phyloP scores from a whole-genome alignment of 1,140 invertebrate species.

The Drosophila ogumai region DNA sequence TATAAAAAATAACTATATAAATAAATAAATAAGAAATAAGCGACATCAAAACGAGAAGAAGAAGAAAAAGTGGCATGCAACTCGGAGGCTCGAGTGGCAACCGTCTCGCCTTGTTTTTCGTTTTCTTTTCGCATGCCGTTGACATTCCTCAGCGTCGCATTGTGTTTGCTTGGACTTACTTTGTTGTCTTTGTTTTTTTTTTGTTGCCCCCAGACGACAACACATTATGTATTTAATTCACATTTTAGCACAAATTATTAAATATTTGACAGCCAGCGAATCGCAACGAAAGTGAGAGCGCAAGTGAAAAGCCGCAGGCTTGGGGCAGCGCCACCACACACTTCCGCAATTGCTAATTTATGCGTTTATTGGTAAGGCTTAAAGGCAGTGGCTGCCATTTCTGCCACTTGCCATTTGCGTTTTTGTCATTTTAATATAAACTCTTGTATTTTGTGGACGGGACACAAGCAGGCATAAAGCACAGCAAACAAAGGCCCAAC shows the following conservation, averaged over 20 bases:
- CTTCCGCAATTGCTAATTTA: slow-evolving; percentile 77
- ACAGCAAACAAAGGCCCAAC: slow-evolving; percentile 41
- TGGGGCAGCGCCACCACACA: slow-evolving; percentile 20
- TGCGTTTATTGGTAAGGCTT: slow-evolving; percentile 70
- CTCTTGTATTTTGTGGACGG: slow-evolving; percentile 54
- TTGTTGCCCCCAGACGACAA: slow-evolving; percentile 8
- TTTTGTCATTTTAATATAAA: slow-evolving; percentile 70
- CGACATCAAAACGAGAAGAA: not conserved
- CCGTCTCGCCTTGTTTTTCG: slow-evolving; percentile 44
- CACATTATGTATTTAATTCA: slow-evolving; percentile 75
- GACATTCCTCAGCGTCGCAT: slow-evolving; percentile 70
- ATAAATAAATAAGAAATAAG: slow-evolving; percentile 16
- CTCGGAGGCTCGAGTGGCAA: slow-evolving; percentile 2
- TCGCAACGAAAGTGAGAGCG: slow-evolving; percentile 70
- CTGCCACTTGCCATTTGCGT: slow-evolving; percentile 27
- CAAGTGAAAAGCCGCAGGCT: slow-evolving; percentile 34
- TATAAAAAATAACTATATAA: not conserved
- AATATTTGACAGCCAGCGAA: slow-evolving; percentile 65
- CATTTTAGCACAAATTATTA: slow-evolving; percentile 81
- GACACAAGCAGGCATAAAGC: slow-evolving; percentile 3
- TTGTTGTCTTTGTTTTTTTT: slow-evolving; percentile 15
- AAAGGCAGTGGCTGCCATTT: slow-evolving; percentile 15
- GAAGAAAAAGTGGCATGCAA: slow-evolving; percentile 14
- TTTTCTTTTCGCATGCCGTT: slow-evolving; percentile 79
- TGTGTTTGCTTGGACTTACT: slow-evolving; percentile 21